Base-by-base conservation (phyloP, 2,888 invertebrate genomes). In the Hanleya hanleyi region DNA sequence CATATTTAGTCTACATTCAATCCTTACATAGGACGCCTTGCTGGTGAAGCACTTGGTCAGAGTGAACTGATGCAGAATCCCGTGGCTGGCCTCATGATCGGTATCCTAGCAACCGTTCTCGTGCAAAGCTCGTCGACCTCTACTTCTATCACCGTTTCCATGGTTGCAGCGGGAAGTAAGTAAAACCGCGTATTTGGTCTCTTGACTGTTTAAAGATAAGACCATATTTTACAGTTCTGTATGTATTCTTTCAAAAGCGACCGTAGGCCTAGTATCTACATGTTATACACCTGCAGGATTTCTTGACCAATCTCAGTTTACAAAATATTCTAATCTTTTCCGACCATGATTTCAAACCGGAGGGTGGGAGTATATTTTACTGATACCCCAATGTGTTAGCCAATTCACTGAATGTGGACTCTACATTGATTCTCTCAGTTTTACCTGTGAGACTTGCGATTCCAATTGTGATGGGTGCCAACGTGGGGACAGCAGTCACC, bases 381-480 rank as follows among this genome's bases (percentile, higher is more conserved):
- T 15, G 12, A 41, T 41, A 15, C 18, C 47, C 12, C 18, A 12
- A 18, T 15, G 47, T 15, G 12, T 12, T 41, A 15, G 18, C 18
- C 18, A 41, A 41, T 15, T 15, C 61, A 18, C 22, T 22, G 12
- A 61, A 12, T 22, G 12, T 41, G n/a, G n/a, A n/a, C n/a, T 41
- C 41, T 41, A 12, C 18, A 12, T 41, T 41, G 9, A 41, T 41
- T 49, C 18, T 79, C 73, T 26, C 79, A 86, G 86, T 91, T 77
- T 80, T 90, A 47, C 82, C 86, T 1, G 89, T 91, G 0, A 83
- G 85, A 67, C 81, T 83, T 26, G 92, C 92, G 5, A 92, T 93
- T 69, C 92, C 92, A 1, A 91, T 93, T 68, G 91, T 93, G 76
- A 92, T 93, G 91, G 93, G 93, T 0, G 91, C 92, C 47, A 93